Evolutionary conservation across 2,113 vertebrate genomes (phyloP).

Genomic region (Thalassarche chlororhynchos): DNA sequence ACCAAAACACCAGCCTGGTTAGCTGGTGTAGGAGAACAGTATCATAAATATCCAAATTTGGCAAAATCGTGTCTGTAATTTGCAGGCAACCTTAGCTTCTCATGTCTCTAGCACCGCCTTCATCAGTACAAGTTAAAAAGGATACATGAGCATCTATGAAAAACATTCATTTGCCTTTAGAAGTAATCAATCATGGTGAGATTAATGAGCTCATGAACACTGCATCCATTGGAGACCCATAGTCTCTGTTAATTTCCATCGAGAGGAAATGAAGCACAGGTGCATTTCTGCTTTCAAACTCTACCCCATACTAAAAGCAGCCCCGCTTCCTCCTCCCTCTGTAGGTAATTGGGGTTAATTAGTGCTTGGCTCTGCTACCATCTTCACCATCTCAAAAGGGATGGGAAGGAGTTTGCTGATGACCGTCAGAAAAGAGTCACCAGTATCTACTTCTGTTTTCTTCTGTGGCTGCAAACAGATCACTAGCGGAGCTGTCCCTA

Average conservation of each 20-base stretch:
- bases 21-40: background rate
- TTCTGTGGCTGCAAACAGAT: background rate
- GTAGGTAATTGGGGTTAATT: background rate
- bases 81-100: background rate
- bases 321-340: background rate
- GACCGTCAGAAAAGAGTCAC: background rate
- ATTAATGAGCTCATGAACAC: background rate
- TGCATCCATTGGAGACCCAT: too few relatives aligned
- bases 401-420: background rate
- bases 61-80: background rate
- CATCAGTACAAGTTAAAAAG: background rate
- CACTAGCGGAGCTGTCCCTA: background rate
- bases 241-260: background rate
- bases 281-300: background rate
- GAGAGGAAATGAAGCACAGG: background rate
- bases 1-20: background rate
- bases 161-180: background rate
- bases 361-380: background rate
- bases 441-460: background rate
- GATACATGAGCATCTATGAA: background rate
- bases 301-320: background rate
- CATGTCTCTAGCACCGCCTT: background rate
- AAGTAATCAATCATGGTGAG: background rate
- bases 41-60: background rate
- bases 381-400: background rate